These are phyloP conservation scores for Axea sp. DNA, from an alignment of 2,888 invertebrate genomes.

Conservation along the genomic window DNA sequence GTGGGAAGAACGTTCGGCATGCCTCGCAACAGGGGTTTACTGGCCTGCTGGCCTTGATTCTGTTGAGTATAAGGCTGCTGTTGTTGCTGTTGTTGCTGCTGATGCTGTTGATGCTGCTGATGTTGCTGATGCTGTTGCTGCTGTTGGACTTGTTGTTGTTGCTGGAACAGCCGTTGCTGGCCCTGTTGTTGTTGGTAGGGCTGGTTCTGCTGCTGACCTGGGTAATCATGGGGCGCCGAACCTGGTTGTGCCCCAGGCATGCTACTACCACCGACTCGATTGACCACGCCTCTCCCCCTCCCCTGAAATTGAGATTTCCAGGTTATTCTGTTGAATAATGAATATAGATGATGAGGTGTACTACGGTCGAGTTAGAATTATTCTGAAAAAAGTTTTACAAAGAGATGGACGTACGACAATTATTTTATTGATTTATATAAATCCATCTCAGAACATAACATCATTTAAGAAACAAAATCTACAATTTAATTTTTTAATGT, in stretches of 20 bases:
- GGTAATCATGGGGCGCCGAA: constrained; percentile 71
- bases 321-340: too few species aligned
- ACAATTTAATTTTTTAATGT: too few species aligned
- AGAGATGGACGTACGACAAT: too few species aligned
- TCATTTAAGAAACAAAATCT: too few species aligned
- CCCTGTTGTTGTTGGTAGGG: constrained; percentile 57
- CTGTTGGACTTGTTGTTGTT: constrained; percentile 68
- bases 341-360: too few species aligned
- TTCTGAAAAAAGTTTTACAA: too few species aligned
- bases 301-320: constrained; percentile 79
- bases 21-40: constrained; percentile 78
- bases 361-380: too few species aligned
- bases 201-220: constrained; percentile 65
- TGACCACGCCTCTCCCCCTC: constrained; percentile 84
- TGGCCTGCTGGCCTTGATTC: constrained; percentile 72
- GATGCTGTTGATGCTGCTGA: constrained; percentile 65
- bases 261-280: constrained; percentile 82
- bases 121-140: constrained; percentile 68
- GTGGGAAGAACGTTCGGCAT: constrained; percentile 78
- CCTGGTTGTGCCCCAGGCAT: constrained; percentile 82
- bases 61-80: constrained; percentile 67
- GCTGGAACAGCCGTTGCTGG: constrained; percentile 66
- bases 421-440: too few species aligned
- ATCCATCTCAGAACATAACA: too few species aligned
- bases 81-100: constrained; percentile 68